phyloP scores from a whole-genome alignment of 1,140 invertebrate genomes.

The Druon quercuslanigerum region DNA sequence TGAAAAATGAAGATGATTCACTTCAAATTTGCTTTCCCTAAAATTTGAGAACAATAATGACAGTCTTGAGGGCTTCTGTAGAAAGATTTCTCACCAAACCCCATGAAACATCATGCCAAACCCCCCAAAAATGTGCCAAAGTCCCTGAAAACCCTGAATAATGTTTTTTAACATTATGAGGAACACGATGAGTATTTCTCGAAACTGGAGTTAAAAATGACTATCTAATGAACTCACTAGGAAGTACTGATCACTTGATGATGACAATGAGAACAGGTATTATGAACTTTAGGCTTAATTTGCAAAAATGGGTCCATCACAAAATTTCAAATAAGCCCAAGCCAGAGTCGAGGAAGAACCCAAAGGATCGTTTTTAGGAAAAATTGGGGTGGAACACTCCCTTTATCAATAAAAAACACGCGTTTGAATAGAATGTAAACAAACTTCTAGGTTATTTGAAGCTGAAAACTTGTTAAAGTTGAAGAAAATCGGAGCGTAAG shows the following conservation, averaged over 20 bases:
- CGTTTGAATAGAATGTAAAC: slow-evolving; percentile 78
- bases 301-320: slow-evolving; percentile 84
- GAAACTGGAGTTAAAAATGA: neutral
- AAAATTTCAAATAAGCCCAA: slow-evolving; percentile 76
- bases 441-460: slow-evolving; percentile 74
- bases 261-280: slow-evolving; percentile 3
- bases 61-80: neutral
- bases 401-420: slow-evolving; percentile 78
- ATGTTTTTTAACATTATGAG: slow-evolving; percentile 1
- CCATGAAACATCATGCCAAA: neutral
- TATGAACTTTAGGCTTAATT: slow-evolving; percentile 80
- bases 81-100: neutral
- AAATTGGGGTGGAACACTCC: slow-evolving; percentile 76
- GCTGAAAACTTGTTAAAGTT: slow-evolving; percentile 56
- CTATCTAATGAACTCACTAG: neutral
- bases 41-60: neutral
- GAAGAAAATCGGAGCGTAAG: slow-evolving; percentile 54
- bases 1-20: neutral
- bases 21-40: neutral
- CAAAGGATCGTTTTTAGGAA: slow-evolving; percentile 70
- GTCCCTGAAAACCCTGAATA: neutral
- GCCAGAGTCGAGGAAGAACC: slow-evolving; percentile 68
- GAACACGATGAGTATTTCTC: slow-evolving; percentile 18
- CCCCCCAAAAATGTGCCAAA: neutral
- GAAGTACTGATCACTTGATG: neutral